Base-by-base conservation (phyloP, 2,888 invertebrate genomes). In the Pilophorus perplexus region DNA sequence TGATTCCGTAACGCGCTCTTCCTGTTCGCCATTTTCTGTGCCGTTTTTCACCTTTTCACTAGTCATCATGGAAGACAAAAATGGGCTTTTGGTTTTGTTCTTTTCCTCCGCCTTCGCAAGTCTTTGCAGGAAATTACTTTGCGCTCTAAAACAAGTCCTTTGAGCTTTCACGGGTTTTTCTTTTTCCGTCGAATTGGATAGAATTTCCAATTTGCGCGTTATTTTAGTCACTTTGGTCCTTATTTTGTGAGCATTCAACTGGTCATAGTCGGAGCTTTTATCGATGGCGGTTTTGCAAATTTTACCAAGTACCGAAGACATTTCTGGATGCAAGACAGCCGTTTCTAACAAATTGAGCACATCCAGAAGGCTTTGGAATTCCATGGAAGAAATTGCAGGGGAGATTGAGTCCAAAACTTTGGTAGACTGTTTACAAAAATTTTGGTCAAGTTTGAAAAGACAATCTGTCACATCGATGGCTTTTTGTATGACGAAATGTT, bases 101-200 rank as follows among this genome's bases (percentile, higher is more conserved):
- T 64, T 54, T n/a, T 50, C 52, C 18, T 64, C 64, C 10, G 54
- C 64, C 27, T 64, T 64, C 1, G 64, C 50, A 18, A 64, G n/a
- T 14, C 64, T 33, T 27, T 64, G 64, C 12, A 52, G 40, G 22
- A 64, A 64, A 38, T 52, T 54, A 38, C 64, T 64, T 25, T 64
- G 52, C 2, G 64, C 28, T 44, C 60, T 44, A 16, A 60, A 60
- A 1, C 46, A 46, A 8, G 60, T 28, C 22, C 60, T 16, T 8
- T 44, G 60, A 4, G 60, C 5, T 46, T 60, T 60, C 3, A 16
- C 27, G 1, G 44, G 23, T 25, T 38, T 20, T 5, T 57, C 57
- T 14, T 37, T 40, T 20, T 57, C 57, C 20, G 22, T 18, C 20
- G 20, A 54, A 18, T 28, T 54, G 20, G 10, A 14, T 3, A 60